These are phyloP conservation scores for Rhynchotus rufescens DNA, from an alignment of 2,797 vertebrate species.

Conservation along the genomic window DNA sequence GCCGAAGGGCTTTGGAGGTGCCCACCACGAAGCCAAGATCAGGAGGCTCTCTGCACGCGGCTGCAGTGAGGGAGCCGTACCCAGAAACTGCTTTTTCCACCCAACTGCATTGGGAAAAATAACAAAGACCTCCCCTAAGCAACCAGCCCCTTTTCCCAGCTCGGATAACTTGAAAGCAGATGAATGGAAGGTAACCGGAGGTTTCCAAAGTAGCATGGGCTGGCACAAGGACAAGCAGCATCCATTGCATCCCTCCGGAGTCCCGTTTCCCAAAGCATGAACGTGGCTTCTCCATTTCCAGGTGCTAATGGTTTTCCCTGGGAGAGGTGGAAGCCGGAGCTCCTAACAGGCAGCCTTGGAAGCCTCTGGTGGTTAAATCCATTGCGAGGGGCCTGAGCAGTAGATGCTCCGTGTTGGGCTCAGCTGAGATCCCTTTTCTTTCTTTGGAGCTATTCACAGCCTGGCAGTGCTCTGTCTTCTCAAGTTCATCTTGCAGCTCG, in stretches of 20 bases:
- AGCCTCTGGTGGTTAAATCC: conserved; percentile 42
- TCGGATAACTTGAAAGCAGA: conserved; percentile 6
- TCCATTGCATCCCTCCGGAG: conserved; percentile 32
- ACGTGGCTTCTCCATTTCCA: conserved; percentile 5
- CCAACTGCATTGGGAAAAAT: fast-evolving
- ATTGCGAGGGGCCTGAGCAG: neutral
- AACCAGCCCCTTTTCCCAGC: neutral
- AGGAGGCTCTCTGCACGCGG: no score
- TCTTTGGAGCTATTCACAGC: conserved; percentile 13
- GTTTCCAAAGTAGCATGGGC: conserved; percentile 41
- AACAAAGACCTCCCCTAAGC: neutral
- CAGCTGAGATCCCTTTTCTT: conserved; percentile 18
- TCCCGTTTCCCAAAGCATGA: conserved; percentile 29
- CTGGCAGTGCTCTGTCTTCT: conserved; percentile 63
- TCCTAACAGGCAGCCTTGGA: neutral
- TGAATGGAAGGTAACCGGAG: conserved; percentile 32
- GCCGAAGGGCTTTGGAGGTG: neutral
- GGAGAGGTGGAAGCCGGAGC: neutral
- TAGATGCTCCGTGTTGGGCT: conserved; percentile 42
- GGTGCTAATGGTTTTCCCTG: conserved; percentile 58
- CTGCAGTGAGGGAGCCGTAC: neutral
- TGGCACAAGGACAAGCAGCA: conserved; percentile 50
- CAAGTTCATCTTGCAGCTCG: conserved; percentile 16
- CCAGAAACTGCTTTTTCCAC: neutral
- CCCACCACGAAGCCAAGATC: no score